Evolutionary conservation across 2,797 vertebrate species (phyloP).

Genomic region (Pseudomugil tenellus): DNA sequence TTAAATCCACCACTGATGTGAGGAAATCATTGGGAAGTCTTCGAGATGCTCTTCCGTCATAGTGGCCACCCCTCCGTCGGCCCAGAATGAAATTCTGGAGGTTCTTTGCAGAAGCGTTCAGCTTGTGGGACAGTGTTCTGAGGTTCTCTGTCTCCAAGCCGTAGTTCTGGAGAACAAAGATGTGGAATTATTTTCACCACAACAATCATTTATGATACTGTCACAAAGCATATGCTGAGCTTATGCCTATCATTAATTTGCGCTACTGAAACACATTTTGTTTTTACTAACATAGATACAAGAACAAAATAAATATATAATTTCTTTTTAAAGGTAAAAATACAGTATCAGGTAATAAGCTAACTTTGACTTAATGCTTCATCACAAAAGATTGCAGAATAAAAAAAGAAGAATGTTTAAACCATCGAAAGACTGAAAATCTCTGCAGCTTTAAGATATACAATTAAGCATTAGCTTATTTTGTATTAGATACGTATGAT

Average conservation of each 20-base stretch:
- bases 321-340: neutral
- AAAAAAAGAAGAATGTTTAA: neutral
- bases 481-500: no score
- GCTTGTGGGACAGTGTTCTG: slow-evolving; percentile 90
- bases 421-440: neutral
- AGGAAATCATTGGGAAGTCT: slow-evolving; percentile 91
- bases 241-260: no score
- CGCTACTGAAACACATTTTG: neutral
- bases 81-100: slow-evolving; percentile 94
- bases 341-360: neutral
- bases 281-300: neutral
- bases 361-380: no score
- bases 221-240: neutral
- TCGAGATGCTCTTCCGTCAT: slow-evolving; percentile 88
- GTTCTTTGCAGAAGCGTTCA: slow-evolving; percentile 92
- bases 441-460: neutral
- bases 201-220: neutral
- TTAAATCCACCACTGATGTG: slow-evolving; percentile 91
- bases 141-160: slow-evolving; percentile 92
- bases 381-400: no score
- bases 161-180: slow-evolving; percentile 84
- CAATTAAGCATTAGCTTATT: no score
- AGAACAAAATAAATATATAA: neutral
- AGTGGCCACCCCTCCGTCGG: slow-evolving; percentile 89
- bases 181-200: neutral